Conservation (phyloP, 2,797 vertebrate species). For the Phalanger gymnotis region DNA sequence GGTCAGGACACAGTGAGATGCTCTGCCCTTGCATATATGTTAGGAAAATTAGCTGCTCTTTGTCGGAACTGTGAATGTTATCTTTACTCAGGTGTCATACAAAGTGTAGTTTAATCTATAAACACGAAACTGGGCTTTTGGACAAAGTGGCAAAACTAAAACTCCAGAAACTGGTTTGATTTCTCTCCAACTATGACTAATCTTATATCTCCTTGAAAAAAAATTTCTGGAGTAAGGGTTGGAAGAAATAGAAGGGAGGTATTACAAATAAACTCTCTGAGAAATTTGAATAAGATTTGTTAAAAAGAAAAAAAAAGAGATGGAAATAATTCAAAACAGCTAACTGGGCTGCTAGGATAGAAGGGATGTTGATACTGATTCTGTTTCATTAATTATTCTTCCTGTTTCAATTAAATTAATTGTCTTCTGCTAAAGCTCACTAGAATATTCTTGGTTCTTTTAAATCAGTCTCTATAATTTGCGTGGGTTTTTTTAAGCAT, state of each 20-base stretch:
- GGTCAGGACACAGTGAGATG: not conserved
- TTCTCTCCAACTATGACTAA: not conserved
- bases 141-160: not conserved
- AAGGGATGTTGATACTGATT: not conserved
- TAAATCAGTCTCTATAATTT: conserved; percentile 19
- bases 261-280: not conserved
- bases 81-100: not conserved
- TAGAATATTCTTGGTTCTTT: conserved; percentile 17
- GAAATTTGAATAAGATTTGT: not conserved
- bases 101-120: not conserved
- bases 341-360: not conserved
- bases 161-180: not conserved
- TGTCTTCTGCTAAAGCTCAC: conserved; percentile 35
- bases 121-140: not conserved
- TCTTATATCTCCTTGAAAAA: not conserved
- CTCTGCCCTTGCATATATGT: not conserved
- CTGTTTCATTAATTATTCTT: conserved; percentile 21
- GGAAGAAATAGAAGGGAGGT: not conserved
- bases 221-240: not conserved
- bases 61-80: not conserved
- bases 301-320: not conserved
- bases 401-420: not conserved
- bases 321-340: not conserved
- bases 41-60: not conserved
- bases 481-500: not conserved